Base-by-base conservation (phyloP, 2,113 vertebrate genomes). In the Entosphenus tridentatus region DNA sequence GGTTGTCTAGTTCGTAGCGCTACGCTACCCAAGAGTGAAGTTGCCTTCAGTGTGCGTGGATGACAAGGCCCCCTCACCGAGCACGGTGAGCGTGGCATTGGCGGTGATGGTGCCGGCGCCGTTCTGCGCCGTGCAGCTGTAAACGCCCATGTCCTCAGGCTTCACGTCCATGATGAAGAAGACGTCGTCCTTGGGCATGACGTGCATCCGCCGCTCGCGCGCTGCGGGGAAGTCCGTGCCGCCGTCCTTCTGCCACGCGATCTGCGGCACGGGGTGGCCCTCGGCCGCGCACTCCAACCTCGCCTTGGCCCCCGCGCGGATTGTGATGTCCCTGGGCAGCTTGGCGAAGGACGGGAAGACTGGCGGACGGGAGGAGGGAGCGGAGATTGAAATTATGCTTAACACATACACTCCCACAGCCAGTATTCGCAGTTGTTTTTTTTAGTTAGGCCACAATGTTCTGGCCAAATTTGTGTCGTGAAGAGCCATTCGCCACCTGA, bases 171-270 rank as follows among this genome's bases (percentile, higher is more conserved):
- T 83, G 55, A 86, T 86, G 67, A 86, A 86, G 75, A 86, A 83
- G 55, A 86, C 84, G 3, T 85, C 84, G 2, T 85, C 84, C 73
- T 85, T 83, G 0, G 84, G 84, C 84, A 86, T 86, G 68, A 86
- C 84, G 0, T 86, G 84, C 84, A 86, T 86, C 18, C 84, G 81
- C n/a, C 84, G 80, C 73, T 86, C 84, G 69, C 84, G 76, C 8
- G 84, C 84, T 2, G 84, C 84, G 71, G 84, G 84, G 12, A 86
- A 86, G 72, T 86, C 84, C 11, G 83, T 86, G 9, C 84, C 84
- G 9, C 84, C 84, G 8, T 86, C 83, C 56, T 86, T 86, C 76
- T 86, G 84, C 84, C 84, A 86, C 70, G 84, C 85, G 73, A 86
- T 85, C 77, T 86, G 84, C 0, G 84, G 84, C 0, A 77, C 68